phyloP scores from a whole-genome alignment of 2,797 vertebrate species.

The Pseudotriccus pelzelni region DNA sequence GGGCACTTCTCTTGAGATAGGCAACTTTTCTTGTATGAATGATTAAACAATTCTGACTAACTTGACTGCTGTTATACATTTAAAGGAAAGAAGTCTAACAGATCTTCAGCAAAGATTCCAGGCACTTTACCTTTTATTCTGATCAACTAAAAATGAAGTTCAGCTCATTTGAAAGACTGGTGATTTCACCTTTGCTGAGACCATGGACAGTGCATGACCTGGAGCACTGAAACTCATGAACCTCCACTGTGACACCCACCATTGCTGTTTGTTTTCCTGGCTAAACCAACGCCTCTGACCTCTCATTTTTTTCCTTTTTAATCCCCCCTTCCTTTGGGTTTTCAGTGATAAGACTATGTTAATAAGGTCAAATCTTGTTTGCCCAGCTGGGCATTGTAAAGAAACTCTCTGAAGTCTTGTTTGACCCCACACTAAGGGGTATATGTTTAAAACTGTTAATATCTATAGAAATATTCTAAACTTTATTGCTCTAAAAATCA shows the following conservation, averaged over 20 bases:
- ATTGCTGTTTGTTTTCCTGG: background rate
- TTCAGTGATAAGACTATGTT: background rate
- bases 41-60: constrained; percentile 59
- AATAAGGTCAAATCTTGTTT: constrained; percentile 14
- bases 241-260: background rate
- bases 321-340: background rate
- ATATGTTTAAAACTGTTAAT: background rate
- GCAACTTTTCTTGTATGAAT: constrained; percentile 50
- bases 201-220: background rate
- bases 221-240: background rate
- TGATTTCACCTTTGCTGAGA: background rate
- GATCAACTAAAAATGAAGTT: background rate
- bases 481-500: background rate
- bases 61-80: background rate
- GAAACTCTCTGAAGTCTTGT: background rate
- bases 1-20: constrained; percentile 34
- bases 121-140: background rate
- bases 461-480: background rate
- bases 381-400: background rate
- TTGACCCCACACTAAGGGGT: background rate
- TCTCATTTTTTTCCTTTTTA: background rate
- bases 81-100: constrained; percentile 6
- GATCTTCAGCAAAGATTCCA: background rate
- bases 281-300: background rate
- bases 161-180: background rate